These are phyloP conservation scores for Leptinotarsa peninsularis DNA, from an alignment of 2,888 invertebrate species.

Conservation along the genomic window DNA sequence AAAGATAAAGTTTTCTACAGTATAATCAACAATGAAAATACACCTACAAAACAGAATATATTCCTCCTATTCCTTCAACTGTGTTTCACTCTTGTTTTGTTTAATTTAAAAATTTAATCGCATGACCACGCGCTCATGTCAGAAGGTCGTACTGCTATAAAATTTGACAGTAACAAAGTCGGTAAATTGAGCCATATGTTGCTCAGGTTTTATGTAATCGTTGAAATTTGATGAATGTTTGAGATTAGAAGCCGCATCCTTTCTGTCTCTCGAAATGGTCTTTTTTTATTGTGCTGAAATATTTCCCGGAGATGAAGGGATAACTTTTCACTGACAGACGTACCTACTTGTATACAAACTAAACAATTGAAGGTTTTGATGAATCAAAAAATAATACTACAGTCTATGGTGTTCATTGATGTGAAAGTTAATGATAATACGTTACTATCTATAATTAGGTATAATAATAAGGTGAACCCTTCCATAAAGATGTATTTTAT, in stretches of 20 bases:
- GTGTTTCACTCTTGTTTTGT: slow-evolving; percentile 37
- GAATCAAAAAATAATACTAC: too few species aligned
- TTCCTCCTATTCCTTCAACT: not conserved
- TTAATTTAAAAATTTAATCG: slow-evolving; percentile 55
- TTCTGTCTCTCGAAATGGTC: slow-evolving; percentile 50
- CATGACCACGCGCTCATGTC: slow-evolving; percentile 54
- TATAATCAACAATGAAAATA: not conserved
- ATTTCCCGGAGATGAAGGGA: slow-evolving; percentile 35
- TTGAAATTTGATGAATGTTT: slow-evolving; percentile 53
- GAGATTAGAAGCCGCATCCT: slow-evolving; percentile 54
- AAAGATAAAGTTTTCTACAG: not conserved
- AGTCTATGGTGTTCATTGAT: too few species aligned
- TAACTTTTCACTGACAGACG: slow-evolving; percentile 23
- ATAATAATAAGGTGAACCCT: too few species aligned
- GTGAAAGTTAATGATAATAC: too few species aligned
- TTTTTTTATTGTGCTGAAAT: slow-evolving; percentile 46
- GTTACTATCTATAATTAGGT: too few species aligned
- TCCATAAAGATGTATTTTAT: too few species aligned
- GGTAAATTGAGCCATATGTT: slow-evolving; percentile 53
- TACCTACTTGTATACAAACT: not conserved
- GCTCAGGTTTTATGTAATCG: slow-evolving; percentile 54
- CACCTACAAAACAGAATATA: not conserved
- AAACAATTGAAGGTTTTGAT: too few species aligned
- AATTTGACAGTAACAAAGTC: slow-evolving; percentile 43
- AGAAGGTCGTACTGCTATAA: slow-evolving; percentile 48